These are phyloP conservation scores for Gastrophysa polygoni DNA, from an alignment of 2,888 invertebrate genomes.

Conservation along the genomic window DNA sequence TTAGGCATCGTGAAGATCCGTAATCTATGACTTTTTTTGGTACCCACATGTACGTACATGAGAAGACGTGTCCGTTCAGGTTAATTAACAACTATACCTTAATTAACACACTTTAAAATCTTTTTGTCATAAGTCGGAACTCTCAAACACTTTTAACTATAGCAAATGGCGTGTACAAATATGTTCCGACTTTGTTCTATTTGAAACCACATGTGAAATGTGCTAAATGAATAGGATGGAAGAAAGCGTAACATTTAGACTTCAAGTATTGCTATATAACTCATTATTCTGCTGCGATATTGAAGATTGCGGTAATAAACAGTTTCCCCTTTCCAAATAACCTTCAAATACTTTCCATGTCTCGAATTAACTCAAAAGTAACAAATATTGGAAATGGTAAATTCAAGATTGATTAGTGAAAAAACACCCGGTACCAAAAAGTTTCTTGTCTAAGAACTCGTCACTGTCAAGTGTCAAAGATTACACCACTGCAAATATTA, in stretches of 20 bases:
- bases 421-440: no score
- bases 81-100: slow-evolving; percentile 46
- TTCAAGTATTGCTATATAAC: background rate
- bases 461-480: no score
- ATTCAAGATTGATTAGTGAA: no score
- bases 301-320: no score
- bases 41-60: slow-evolving; percentile 31
- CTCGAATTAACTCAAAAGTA: no score
- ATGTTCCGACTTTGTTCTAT: slow-evolving; percentile 19
- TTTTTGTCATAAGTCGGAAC: slow-evolving; percentile 42
- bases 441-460: no score
- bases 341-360: no score
- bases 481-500: no score
- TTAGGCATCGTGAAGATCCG: background rate
- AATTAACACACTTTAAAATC: slow-evolving; percentile 47
- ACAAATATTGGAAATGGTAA: no score
- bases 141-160: slow-evolving; percentile 43
- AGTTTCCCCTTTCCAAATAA: no score
- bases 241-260: background rate
- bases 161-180: slow-evolving; percentile 42
- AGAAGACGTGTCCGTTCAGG: slow-evolving; percentile 46
- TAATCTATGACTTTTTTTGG: background rate
- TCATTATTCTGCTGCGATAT: background rate
- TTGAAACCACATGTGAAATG: slow-evolving; percentile 7
- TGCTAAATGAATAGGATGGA: background rate